Evolutionary conservation across 2,113 vertebrate genomes (phyloP).

Genomic region (Gymnarchus niloticus): DNA sequence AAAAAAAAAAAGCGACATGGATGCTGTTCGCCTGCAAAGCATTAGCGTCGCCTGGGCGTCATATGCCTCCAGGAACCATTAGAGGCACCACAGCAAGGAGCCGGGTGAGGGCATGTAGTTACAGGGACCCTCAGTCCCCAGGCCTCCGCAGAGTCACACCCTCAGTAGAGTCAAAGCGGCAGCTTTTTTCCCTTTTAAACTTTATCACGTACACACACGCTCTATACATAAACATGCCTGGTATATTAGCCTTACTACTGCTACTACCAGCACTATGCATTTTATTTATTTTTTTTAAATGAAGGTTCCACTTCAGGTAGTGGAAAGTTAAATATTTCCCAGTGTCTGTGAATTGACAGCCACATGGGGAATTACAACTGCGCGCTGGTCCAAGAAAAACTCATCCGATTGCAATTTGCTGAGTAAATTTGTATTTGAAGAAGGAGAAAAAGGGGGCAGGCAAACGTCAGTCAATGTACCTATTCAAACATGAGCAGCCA

Average conservation of each 20-base stretch:
- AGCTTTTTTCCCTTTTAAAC: not conserved
- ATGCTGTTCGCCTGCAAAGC: no score
- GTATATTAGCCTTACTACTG: not conserved
- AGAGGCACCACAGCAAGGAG: not conserved
- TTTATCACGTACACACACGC: not conserved
- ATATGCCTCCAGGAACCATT: not conserved
- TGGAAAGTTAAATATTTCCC: constrained; percentile 52
- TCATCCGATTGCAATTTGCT: constrained; percentile 66
- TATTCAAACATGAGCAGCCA: constrained; percentile 46
- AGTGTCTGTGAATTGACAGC: constrained; percentile 42
- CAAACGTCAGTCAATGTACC: constrained; percentile 62
- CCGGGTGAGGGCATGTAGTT: not conserved
- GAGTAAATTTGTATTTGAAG: constrained; percentile 66
- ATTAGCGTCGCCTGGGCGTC: not conserved
- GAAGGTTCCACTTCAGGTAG: constrained; percentile 49
- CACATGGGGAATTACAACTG: constrained; percentile 55
- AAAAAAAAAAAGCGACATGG: constrained; percentile 12
- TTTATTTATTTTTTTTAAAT: constrained; percentile 2
- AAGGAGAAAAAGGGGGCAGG: constrained; percentile 57
- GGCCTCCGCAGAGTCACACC: not conserved
- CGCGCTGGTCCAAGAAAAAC: constrained; percentile 63
- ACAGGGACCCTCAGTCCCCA: not conserved
- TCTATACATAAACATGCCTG: not conserved
- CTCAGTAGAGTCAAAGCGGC: not conserved
- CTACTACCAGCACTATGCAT: not conserved